Percentiles rank a stretch among this genome's conserved stretches.
phyloP scores from a whole-genome alignment of 1,140 invertebrate species.

The Cydia fagiglandana region DNA sequence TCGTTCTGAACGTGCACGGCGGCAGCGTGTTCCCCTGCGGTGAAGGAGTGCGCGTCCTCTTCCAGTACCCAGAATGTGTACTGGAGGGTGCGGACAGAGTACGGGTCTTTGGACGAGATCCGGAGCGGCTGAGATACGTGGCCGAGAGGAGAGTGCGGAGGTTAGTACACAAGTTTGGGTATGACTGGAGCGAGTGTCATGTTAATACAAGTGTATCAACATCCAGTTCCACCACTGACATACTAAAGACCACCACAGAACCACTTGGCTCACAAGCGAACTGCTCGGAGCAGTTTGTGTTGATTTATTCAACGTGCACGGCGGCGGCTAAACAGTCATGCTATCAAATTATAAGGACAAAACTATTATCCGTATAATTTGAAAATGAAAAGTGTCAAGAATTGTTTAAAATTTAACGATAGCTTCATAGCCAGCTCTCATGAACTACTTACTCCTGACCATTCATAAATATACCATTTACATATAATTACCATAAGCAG shows the following conservation, averaged over 20 bases:
- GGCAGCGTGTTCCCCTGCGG: constrained; percentile 90
- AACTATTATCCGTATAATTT: too few relatives aligned
- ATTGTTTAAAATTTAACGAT: too few relatives aligned
- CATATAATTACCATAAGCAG: constrained; percentile 3
- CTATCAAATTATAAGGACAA: too few relatives aligned
- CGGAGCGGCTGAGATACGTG: constrained; percentile 81
- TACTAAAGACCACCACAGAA: too few relatives aligned
- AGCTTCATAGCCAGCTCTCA: too few relatives aligned
- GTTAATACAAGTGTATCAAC: too few relatives aligned
- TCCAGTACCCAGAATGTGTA: constrained; percentile 90
- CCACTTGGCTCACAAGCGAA: constrained; percentile 83
- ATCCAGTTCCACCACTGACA: too few relatives aligned
- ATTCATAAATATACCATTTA: neutral
- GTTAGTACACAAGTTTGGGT: constrained; percentile 39
- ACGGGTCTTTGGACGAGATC: constrained; percentile 84
- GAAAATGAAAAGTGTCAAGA: too few relatives aligned
- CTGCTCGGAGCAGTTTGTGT: constrained; percentile 89
- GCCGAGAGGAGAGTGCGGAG: constrained; percentile 81
- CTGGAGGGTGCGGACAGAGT: constrained; percentile 86
- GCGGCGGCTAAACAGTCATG: constrained; percentile 76
- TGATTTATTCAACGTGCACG: constrained; percentile 91
- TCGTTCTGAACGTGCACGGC: constrained; percentile 89
- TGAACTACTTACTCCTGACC: too few relatives aligned
- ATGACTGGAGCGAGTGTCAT: neutral
- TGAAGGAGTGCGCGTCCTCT: constrained; percentile 85